Percentiles rank a stretch among this genome's conserved stretches.
phyloP scores from a whole-genome alignment of 2,113 vertebrate genomes.

The Jacana jacana region DNA sequence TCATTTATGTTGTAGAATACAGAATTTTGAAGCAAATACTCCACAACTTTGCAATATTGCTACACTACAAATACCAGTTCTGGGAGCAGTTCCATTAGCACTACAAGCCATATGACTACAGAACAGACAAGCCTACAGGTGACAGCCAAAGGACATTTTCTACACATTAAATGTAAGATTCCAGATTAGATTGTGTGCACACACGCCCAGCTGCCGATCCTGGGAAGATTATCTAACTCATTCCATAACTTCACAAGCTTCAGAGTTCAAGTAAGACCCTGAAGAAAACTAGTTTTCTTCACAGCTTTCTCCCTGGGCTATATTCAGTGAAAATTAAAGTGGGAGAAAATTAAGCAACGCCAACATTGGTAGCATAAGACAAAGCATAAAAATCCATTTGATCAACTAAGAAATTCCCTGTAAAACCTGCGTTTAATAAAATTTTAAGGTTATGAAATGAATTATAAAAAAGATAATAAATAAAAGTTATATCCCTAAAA shows the following conservation, averaged over 20 bases:
- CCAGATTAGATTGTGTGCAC: neutral
- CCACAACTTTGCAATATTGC: neutral
- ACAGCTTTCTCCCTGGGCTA: neutral
- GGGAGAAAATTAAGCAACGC: neutral
- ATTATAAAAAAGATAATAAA: neutral
- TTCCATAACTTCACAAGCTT: neutral
- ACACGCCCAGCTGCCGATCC: rapidly evolving
- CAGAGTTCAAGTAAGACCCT: neutral
- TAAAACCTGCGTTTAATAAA: neutral
- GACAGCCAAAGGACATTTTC: neutral
- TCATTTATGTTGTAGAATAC: neutral
- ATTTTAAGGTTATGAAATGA: neutral
- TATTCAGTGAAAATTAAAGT: too few species aligned
- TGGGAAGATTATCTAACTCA: neutral
- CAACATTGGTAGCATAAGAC: neutral
- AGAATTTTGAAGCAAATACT: neutral
- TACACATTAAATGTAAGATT: neutral
- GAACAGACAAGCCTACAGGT: neutral
- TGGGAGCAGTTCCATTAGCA: neutral
- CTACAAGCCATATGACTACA: neutral
- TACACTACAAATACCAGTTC: neutral
- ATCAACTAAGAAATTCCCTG: neutral
- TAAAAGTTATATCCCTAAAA: neutral
- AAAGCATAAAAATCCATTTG: neutral
- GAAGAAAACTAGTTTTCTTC: neutral